Evolutionary conservation across 2,113 vertebrate genomes (phyloP).

Genomic region (Cepphus grylle): DNA sequence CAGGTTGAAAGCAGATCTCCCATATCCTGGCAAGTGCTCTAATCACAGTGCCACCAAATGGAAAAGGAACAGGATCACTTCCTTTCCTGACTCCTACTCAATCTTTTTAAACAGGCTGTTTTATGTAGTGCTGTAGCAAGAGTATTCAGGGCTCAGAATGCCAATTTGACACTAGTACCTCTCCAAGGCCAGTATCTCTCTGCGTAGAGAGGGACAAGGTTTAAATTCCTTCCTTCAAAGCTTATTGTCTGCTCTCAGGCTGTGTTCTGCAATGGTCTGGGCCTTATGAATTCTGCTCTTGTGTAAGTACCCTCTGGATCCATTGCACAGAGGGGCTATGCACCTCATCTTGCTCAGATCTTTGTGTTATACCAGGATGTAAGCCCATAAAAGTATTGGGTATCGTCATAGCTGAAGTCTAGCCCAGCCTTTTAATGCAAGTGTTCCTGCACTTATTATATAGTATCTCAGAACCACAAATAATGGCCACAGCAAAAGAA

Average conservation of each 20-base stretch:
- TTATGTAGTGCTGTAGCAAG: not conserved
- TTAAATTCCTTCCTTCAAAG: not conserved
- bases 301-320: not conserved
- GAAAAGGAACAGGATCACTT: not conserved
- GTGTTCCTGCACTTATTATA: not conserved
- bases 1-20: not conserved
- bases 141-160: not conserved
- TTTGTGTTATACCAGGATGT: not conserved
- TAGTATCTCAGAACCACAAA: not conserved
- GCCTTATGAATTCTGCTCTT: not conserved
- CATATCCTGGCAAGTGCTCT: not conserved
- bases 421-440: not conserved
- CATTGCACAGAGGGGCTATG: fast-evolving
- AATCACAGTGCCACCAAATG: not conserved
- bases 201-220: not conserved
- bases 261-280: not conserved
- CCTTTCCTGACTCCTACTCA: not conserved
- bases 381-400: no score
- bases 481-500: not conserved
- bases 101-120: not conserved
- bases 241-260: not conserved
- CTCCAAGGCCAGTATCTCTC: not conserved
- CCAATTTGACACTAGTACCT: not conserved
- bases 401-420: not conserved
- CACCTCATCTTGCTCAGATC: no score